A percentile compares a stretch with the other conserved stretches of the same genome.
These are phyloP conservation scores for Epicampocera succincta DNA, from an alignment of 2,888 invertebrate species.

Conservation along the genomic window DNA sequence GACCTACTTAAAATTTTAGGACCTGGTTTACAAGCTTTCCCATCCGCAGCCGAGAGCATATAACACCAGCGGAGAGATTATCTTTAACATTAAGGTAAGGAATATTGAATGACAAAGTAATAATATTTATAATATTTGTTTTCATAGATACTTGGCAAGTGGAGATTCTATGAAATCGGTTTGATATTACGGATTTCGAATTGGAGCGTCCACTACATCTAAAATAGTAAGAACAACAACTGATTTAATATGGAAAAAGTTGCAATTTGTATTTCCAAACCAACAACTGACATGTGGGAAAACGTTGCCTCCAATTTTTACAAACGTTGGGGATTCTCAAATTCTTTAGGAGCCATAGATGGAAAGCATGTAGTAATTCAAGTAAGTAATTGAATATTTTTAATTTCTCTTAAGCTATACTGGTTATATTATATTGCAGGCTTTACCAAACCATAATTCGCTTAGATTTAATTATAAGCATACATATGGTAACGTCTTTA, in stretches of 20 bases:
- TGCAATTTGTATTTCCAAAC: slow-evolving; percentile 20
- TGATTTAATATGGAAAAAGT: slow-evolving; percentile 10
- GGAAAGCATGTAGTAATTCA: no score
- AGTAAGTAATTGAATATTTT: not conserved
- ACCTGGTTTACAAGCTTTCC: no score
- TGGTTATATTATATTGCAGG: not conserved
- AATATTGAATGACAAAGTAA: not conserved
- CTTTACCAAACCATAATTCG: no score
- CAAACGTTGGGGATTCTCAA: no score
- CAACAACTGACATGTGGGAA: slow-evolving; percentile 9
- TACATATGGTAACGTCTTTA: no score
- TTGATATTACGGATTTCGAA: slow-evolving; percentile 17
- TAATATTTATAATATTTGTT: not conserved
- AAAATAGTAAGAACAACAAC: slow-evolving; percentile 4
- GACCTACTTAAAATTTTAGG: no score
- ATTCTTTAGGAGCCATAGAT: no score
- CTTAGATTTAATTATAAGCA: no score
- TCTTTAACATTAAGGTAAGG: no score
- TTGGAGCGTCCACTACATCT: not conserved
- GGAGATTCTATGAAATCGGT: not conserved
- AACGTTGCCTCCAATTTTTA: not conserved
- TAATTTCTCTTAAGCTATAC: not conserved
- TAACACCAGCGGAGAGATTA: no score
- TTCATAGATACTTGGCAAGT: slow-evolving; percentile 8
- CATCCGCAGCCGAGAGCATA: no score